phyloP scores from a whole-genome alignment of 2,888 invertebrate species.

The Hylaea fasciaria region DNA sequence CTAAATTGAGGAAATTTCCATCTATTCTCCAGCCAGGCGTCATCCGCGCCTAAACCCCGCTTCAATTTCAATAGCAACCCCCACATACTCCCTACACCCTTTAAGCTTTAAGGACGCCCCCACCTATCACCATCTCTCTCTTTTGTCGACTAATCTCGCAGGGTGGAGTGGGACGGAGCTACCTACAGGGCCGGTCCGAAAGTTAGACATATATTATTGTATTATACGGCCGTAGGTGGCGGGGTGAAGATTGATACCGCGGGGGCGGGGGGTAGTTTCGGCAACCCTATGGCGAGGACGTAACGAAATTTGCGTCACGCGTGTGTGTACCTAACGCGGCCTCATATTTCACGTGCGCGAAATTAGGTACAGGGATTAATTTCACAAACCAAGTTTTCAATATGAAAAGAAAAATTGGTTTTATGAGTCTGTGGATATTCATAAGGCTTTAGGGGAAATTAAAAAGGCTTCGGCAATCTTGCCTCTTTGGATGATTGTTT shows the following conservation, averaged over 20 bases:
- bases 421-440: slow-evolving; percentile 54
- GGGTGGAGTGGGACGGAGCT: slow-evolving; percentile 58
- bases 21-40: slow-evolving; percentile 84
- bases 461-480: slow-evolving; percentile 65
- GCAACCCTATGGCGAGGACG: slow-evolving; percentile 82
- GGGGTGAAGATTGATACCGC: slow-evolving; percentile 83
- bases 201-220: slow-evolving; percentile 85
- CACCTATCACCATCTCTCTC: slow-evolving; percentile 64
- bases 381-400: slow-evolving; percentile 76
- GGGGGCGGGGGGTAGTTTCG: slow-evolving; percentile 77
- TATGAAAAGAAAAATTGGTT: slow-evolving; percentile 74
- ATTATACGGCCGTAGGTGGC: slow-evolving; percentile 83
- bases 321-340: slow-evolving; percentile 65
- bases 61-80: slow-evolving; percentile 84
- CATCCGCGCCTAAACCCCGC: slow-evolving; percentile 85
- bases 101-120: slow-evolving; percentile 75
- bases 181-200: slow-evolving; percentile 84
- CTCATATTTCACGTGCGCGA: slow-evolving; percentile 79
- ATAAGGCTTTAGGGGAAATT: slow-evolving; percentile 65
- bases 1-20: slow-evolving; percentile 85
- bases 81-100: slow-evolving; percentile 83
- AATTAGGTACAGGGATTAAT: slow-evolving; percentile 82
- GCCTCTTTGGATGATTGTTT: slow-evolving; percentile 30
- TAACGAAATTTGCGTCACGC: slow-evolving; percentile 80
- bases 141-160: slow-evolving; percentile 40